phyloP scores from a whole-genome alignment of 2,888 invertebrate species.

The Oegoconia quadripuncta region DNA sequence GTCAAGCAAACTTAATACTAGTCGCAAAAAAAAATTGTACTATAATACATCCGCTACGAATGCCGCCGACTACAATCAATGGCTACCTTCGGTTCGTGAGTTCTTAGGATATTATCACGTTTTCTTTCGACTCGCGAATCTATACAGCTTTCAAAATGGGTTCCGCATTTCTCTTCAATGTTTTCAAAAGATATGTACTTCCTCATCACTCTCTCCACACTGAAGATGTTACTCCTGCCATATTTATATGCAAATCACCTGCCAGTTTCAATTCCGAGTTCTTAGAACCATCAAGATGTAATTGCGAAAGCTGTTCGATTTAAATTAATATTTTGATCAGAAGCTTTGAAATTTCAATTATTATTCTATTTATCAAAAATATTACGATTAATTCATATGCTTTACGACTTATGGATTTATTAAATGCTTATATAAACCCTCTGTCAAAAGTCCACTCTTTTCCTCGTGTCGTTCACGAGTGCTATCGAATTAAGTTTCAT shows the following conservation, averaged over 20 bases:
- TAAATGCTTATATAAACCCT: conserved; percentile 29
- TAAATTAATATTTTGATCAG: too few relatives aligned
- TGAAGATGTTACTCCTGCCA: background rate
- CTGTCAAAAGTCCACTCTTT: conserved; percentile 29
- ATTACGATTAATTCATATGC: too few relatives aligned
- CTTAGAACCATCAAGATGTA: too few relatives aligned
- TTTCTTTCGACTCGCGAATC: conserved; percentile 39
- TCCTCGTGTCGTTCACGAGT: conserved; percentile 37
- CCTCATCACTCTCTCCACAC: conserved; percentile 11
- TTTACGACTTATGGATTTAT: conserved; percentile 17
- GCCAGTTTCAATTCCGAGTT: too few relatives aligned
- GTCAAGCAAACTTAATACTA: too few relatives aligned
- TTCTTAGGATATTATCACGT: conserved; percentile 43
- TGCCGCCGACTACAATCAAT: conserved; percentile 26
- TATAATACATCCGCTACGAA: too few relatives aligned
- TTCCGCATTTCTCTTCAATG: conserved; percentile 23
- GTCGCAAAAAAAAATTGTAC: too few relatives aligned
- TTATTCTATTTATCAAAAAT: too few relatives aligned
- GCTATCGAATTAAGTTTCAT: conserved; percentile 46
- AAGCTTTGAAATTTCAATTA: too few relatives aligned
- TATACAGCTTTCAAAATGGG: conserved; percentile 21
- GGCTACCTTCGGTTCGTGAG: conserved; percentile 37
- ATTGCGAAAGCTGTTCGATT: too few relatives aligned
- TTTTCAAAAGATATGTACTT: conserved; percentile 23
- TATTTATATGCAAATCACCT: too few relatives aligned